Conservation (phyloP, 2,113 vertebrate genomes). For the Pelodiscus sinensis region DNA sequence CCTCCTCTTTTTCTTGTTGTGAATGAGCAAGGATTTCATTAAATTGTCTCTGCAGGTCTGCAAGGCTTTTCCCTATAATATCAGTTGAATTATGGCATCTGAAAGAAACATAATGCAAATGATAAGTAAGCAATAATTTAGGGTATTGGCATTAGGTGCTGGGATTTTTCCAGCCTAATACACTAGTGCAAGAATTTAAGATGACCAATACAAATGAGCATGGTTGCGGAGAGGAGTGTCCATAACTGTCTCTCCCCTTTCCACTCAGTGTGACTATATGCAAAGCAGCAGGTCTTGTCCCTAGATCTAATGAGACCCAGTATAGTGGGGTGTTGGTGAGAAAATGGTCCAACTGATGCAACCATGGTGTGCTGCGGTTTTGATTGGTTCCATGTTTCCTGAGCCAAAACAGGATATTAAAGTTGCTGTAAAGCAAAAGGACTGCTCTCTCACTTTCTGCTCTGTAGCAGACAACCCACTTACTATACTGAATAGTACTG, state of each 20-base stretch:
- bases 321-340: too few species aligned
- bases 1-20: conserved; percentile 78
- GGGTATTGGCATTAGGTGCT: neutral
- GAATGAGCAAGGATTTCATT: conserved; percentile 72
- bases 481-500: neutral
- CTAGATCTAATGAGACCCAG: neutral
- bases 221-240: neutral
- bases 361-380: neutral
- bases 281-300: neutral
- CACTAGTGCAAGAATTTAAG: neutral
- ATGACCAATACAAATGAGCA: neutral
- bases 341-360: neutral
- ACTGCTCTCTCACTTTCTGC: neutral
- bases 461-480: neutral
- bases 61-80: conserved; percentile 79
- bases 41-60: conserved; percentile 80
- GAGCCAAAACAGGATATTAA: neutral
- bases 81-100: conserved; percentile 76
- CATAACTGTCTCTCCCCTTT: neutral
- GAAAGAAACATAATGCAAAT: conserved; percentile 11
- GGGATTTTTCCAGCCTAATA: neutral
- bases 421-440: neutral
- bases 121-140: neutral
- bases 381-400: neutral
- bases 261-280: neutral